These are phyloP conservation scores for Strix uralensis DNA, from an alignment of 2,113 vertebrate genomes.

Conservation along the genomic window DNA sequence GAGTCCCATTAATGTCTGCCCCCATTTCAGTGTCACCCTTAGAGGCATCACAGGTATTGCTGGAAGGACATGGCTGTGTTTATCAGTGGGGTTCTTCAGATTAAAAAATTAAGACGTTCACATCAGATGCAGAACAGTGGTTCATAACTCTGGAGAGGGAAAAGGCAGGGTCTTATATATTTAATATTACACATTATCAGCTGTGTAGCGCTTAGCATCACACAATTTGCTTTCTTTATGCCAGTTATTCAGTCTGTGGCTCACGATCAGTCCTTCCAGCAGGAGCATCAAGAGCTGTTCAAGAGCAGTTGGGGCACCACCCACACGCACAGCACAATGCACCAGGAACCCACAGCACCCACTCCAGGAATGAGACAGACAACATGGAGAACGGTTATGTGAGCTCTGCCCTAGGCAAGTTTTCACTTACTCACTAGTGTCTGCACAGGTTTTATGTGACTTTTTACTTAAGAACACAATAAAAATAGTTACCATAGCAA, in stretches of 20 bases:
- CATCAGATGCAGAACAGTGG: not conserved
- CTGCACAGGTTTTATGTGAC: not conserved
- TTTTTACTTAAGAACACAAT: slow-evolving; percentile 22
- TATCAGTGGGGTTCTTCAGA: not conserved
- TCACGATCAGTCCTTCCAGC: not conserved
- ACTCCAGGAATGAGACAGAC: not conserved
- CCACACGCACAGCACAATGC: not conserved
- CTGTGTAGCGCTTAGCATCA: not conserved
- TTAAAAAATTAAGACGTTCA: not conserved
- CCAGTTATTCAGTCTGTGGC: not conserved
- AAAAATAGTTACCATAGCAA: slow-evolving; percentile 62
- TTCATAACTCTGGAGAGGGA: not conserved
- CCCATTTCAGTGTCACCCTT: not conserved
- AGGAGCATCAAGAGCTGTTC: not conserved
- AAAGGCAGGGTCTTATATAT: not conserved
- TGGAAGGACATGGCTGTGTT: not conserved
- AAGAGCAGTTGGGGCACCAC: not conserved
- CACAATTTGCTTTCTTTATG: not conserved
- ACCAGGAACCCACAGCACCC: not conserved
- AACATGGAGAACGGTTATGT: not conserved
- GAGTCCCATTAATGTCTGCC: not conserved
- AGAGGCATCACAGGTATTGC: not conserved
- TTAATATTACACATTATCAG: not conserved
- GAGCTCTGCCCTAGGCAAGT: not conserved
- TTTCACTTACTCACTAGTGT: not conserved